Conservation (phyloP, 2,797 vertebrate genomes). For the Oreochromis grahami region DNA sequence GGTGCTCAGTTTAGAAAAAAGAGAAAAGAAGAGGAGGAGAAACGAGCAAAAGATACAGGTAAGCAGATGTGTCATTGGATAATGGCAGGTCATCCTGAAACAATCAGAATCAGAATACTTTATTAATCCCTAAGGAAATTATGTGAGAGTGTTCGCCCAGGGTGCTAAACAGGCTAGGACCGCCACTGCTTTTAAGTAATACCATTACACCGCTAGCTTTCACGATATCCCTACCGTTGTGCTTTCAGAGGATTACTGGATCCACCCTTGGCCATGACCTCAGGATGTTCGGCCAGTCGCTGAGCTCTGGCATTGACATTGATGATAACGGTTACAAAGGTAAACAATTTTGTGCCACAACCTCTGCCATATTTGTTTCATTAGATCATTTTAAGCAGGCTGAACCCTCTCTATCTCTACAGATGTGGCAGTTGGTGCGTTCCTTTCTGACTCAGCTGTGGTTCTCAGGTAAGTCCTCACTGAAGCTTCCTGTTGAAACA, state of each 20-base stretch:
- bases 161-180: too few species aligned
- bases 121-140: too few species aligned
- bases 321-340: slow-evolving; percentile 94
- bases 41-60: too few species aligned
- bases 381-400: background rate
- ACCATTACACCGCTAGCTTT: background rate
- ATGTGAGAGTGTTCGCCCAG: too few species aligned
- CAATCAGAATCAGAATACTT: too few species aligned
- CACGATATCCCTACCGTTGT: background rate
- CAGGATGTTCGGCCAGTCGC: slow-evolving; percentile 93
- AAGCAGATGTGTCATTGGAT: too few species aligned
- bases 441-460: slow-evolving; percentile 87
- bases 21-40: too few species aligned
- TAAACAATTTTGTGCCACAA: slow-evolving; percentile 44
- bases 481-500: background rate
- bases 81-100: too few species aligned
- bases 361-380: background rate
- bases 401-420: slow-evolving; percentile 13
- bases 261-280: slow-evolving; percentile 79
- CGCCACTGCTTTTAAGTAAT: background rate
- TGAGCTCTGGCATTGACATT: slow-evolving; percentile 88
- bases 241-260: slow-evolving; percentile 85
- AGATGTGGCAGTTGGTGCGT: slow-evolving; percentile 94
- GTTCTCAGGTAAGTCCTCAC: slow-evolving; percentile 83
- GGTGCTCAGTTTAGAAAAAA: too few species aligned